Evolutionary conservation across 2,888 invertebrate species (phyloP).

Genomic region (Sinhomidia bicolor): DNA sequence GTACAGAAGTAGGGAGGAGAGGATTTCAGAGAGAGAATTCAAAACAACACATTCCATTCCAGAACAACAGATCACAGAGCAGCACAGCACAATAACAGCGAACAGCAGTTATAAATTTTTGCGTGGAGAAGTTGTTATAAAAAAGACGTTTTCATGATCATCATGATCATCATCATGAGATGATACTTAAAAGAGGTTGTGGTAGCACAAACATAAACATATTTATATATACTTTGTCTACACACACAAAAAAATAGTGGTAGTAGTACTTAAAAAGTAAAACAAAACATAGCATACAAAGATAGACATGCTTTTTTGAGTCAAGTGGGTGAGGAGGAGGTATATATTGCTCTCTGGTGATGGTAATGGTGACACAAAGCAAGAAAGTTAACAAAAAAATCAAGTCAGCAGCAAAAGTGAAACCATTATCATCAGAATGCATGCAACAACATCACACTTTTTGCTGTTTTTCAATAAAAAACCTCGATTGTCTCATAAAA

Average conservation of each 20-base stretch:
- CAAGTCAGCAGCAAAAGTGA: constrained; percentile 28
- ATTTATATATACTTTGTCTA: not conserved
- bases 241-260: constrained; percentile 20
- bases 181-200: constrained; percentile 5
- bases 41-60: constrained; percentile 54
- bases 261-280: too few relatives aligned
- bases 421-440: not conserved
- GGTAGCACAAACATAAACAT: constrained; percentile 1
- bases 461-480: not conserved
- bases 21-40: constrained; percentile 41
- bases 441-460: constrained; percentile 28
- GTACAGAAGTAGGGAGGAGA: constrained; percentile 51
- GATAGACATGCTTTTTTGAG: constrained; percentile 48
- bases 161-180: constrained; percentile 36
- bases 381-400: not conserved
- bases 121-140: constrained; percentile 30
- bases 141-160: constrained; percentile 6
- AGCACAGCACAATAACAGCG: constrained; percentile 44
- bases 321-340: constrained; percentile 19
- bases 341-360: constrained; percentile 13
- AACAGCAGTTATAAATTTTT: constrained; percentile 46
- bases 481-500: not conserved
- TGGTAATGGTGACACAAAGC: not conserved
- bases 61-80: constrained; percentile 53
- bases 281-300: constrained; percentile 45